phyloP scores from a whole-genome alignment of 2,113 vertebrate genomes.

The Bubalus kerabau region DNA sequence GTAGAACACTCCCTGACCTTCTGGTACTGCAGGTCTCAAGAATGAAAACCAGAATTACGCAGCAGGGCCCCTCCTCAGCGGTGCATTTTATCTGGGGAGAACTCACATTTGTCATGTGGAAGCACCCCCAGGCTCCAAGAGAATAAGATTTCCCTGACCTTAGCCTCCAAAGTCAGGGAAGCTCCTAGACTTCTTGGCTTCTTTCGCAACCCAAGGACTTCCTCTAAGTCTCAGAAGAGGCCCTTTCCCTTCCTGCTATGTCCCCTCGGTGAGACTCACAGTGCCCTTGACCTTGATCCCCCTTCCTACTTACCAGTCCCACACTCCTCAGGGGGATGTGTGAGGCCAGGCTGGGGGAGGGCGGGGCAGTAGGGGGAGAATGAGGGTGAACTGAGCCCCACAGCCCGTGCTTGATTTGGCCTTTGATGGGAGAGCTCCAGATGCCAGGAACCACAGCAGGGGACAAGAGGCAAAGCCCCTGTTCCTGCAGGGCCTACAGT shows the following conservation, averaged over 20 bases:
- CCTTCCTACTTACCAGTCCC: neutral
- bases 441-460: neutral
- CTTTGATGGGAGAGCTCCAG: neutral
- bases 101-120: too few species aligned
- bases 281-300: neutral
- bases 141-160: neutral
- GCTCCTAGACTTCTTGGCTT: neutral
- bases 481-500: fast-evolving
- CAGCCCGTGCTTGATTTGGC: fast-evolving
- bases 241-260: neutral
- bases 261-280: fast-evolving
- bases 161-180: neutral
- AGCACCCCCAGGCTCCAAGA: neutral
- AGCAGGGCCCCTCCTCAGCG: neutral
- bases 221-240: neutral
- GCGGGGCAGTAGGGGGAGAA: fast-evolving
- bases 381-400: neutral
- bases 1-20: neutral
- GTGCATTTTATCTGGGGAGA: neutral
- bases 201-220: neutral
- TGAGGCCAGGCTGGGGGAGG: neutral
- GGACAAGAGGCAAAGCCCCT: neutral
- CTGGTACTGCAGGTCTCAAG: neutral
- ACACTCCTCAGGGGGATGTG: neutral
- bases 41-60: neutral